Evolutionary conservation across 2,888 invertebrate genomes (phyloP), one percentile per base, ranked within the genome.

Genomic region (Cerastis leucographa): DNA sequence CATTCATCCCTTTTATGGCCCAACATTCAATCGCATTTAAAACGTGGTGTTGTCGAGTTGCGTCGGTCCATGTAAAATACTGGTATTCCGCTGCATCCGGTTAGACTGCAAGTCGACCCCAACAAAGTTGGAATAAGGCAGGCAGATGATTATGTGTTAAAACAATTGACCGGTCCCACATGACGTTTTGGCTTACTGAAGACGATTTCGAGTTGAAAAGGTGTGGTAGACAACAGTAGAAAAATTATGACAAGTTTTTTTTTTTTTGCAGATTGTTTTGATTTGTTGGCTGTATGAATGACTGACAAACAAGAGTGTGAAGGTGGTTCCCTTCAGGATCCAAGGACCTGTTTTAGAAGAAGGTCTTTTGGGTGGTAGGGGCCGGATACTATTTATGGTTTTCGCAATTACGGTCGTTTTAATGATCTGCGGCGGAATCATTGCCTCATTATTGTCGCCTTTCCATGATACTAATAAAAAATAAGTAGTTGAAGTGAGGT

Each of bases 401-500:
- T 61, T 61, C 35, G 11, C 9, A 1, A 0, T 0, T 35, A 9
- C 19, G 29, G 0, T 61, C 11, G 1, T 35, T 35, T 1, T 61
- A 19, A 19, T 61, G 61, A 5, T 11, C 0, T 9, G 19, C 9
- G 4, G 9, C 9, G 19, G 29, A 1, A 1, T 61, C 19, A 1
- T 61, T 35, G 2, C 11, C 0, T 0, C 0, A 0, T 11, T 35
- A 11, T 19, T 61, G 2, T 0, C 0, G 19, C 29, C 61, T 1
- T 35, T 11, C 29, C 19, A 35, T 19, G 19, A 1, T 56, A 14
- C 0, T 22, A 22, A 22, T 56, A 56, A 25, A 2, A 25, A 25
- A 25, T 25, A 56, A 56, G 7, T 25, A 56, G 7, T 25, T 7
- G 14, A 51, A 2, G 51, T 51, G 51, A 56, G 0, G 12, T 25